phyloP scores from a whole-genome alignment of 1,140 invertebrate genomes.

The Drosophila busckii region DNA sequence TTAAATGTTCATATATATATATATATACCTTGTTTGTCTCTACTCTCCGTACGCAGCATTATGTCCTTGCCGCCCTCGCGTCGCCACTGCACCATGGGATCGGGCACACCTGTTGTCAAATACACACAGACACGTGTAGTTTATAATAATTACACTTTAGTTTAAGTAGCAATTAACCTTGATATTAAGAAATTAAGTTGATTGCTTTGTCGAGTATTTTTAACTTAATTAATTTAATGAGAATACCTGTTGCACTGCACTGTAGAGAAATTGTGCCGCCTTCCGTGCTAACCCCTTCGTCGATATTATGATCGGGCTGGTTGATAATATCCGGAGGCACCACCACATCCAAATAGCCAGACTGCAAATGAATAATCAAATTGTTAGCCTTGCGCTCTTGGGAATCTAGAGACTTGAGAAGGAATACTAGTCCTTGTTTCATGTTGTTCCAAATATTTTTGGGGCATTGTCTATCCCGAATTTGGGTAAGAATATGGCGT shows the following conservation, averaged over 20 bases:
- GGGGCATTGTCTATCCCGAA: no score
- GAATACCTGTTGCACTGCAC: conserved; percentile 84
- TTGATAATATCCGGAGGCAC: conserved; percentile 91
- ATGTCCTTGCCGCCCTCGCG: conserved; percentile 88
- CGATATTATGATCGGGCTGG: conserved; percentile 79
- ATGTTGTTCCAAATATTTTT: no score
- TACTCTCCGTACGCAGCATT: conserved; percentile 84
- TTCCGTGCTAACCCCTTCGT: conserved; percentile 84
- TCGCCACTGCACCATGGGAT: conserved; percentile 86
- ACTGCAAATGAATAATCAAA: no score
- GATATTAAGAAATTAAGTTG: no score
- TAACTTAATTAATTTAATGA: not conserved
- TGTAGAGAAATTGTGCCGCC: conserved; percentile 87
- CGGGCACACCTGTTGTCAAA: conserved; percentile 83
- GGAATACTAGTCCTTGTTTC: no score
- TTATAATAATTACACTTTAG: no score
- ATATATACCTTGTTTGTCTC: conserved; percentile 84
- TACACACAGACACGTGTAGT: no score
- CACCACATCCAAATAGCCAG: conserved; percentile 89
- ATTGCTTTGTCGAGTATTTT: not conserved
- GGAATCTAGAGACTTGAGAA: no score
- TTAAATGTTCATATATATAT: not conserved
- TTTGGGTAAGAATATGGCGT: no score
- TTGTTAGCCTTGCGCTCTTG: no score
- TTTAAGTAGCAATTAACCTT: no score